A percentile compares a stretch with the other conserved stretches of the same genome.
These are phyloP conservation scores for Caenorhabditis drosophilae DNA, from an alignment of 2,888 invertebrate genomes.

Conservation along the genomic window DNA sequence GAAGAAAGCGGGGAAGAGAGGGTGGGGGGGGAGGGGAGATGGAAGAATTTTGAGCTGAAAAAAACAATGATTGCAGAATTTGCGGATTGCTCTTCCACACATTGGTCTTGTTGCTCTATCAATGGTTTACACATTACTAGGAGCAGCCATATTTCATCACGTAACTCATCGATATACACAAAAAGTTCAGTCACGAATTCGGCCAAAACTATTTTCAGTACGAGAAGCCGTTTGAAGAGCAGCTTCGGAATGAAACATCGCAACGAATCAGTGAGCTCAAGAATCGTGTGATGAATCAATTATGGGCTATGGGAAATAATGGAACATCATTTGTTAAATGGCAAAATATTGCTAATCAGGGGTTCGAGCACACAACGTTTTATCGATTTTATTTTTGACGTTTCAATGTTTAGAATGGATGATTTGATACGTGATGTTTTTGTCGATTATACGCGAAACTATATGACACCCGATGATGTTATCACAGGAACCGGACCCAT, in stretches of 20 bases:
- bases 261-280: constrained; percentile 57
- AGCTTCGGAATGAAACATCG: constrained; percentile 63
- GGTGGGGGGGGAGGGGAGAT: too few species aligned
- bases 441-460: constrained; percentile 66
- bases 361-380: constrained; percentile 5
- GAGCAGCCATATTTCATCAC: constrained; percentile 67
- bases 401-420: constrained; percentile 61
- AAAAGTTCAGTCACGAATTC: too few species aligned
- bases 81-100: constrained; percentile 66
- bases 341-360: constrained; percentile 57
- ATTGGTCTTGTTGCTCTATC: constrained; percentile 67
- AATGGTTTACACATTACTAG: constrained; percentile 64
- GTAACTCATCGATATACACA: constrained; percentile 37
- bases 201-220: constrained; percentile 49
- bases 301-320: constrained; percentile 57
- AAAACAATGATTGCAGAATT: constrained; percentile 52
- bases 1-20: too few species aligned
- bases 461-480: constrained; percentile 67
- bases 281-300: constrained; percentile 54
- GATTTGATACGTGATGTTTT: constrained; percentile 64
- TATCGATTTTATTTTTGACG: too few species aligned
- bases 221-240: constrained; percentile 65
- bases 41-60: neutral
- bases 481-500: constrained; percentile 64
- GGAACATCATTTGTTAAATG: constrained; percentile 51